A percentile compares a stretch with the other conserved stretches of the same genome.
Evolutionary conservation across 23 tunicate genomes (phyloP).

Genomic region (Ascidia mentula): DNA sequence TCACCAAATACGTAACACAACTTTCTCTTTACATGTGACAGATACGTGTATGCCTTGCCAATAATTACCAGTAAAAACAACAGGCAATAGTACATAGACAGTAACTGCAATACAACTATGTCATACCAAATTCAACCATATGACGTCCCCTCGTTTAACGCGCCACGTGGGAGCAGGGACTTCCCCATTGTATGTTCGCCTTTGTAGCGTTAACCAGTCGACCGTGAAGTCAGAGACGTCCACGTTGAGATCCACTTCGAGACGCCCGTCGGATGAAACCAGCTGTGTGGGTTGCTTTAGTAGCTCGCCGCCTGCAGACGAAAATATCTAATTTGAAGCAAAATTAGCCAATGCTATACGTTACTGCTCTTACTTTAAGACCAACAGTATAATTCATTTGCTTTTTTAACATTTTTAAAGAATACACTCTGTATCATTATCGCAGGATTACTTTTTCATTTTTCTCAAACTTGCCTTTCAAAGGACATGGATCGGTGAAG

Average conservation of each 20-base stretch:
- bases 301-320: constrained; percentile 15
- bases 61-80: no score
- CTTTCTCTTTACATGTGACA: no score
- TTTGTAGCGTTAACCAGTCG: constrained; percentile 46
- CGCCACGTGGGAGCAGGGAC: constrained; percentile 55
- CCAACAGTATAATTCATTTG: background rate
- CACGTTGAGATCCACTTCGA: constrained; percentile 5
- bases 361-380: no score
- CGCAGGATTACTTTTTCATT: background rate
- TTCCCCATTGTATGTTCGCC: constrained; percentile 45
- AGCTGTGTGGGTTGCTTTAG: constrained; percentile 1
- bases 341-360: no score
- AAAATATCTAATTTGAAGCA: background rate
- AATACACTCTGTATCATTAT: background rate
- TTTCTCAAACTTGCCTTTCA: background rate
- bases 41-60: no score
- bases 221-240: constrained; percentile 23
- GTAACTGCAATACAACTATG: background rate
- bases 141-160: constrained; percentile 39
- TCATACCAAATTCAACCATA: constrained; percentile 42
- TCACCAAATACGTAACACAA: no score
- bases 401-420: background rate
- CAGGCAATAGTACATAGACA: no score
- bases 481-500: background rate
- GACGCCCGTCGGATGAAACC: constrained; percentile 15